phyloP scores from a whole-genome alignment of 2,113 vertebrate species.

The Panthera uncia region DNA sequence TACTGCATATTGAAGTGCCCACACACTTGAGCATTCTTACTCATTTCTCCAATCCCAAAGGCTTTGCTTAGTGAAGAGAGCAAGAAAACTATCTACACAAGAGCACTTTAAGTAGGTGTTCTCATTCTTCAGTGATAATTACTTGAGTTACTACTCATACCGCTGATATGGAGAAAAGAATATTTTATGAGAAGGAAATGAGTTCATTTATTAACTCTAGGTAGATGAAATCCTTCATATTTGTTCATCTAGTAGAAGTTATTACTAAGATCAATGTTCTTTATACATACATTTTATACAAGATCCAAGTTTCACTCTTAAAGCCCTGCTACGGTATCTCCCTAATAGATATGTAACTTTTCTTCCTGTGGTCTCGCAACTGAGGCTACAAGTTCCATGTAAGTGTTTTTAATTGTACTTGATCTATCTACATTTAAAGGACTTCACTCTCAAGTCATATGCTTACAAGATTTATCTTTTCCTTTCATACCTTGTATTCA shows the following conservation, averaged over 20 bases:
- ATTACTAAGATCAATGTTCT: background rate
- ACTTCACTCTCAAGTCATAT: slow-evolving; percentile 1
- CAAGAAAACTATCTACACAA: background rate
- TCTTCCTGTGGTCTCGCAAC: background rate
- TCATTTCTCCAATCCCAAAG: background rate
- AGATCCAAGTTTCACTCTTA: background rate
- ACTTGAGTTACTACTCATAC: background rate
- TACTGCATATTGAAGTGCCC: background rate
- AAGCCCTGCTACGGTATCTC: background rate
- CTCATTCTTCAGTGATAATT: background rate
- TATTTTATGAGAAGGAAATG: slow-evolving; percentile 21
- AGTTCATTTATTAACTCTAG: background rate
- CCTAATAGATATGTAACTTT: background rate
- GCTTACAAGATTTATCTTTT: slow-evolving; percentile 3
- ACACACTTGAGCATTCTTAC: background rate
- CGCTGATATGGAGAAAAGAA: background rate
- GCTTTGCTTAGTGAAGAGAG: background rate
- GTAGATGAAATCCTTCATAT: background rate
- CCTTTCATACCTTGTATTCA: slow-evolving; percentile 19
- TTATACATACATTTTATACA: background rate
- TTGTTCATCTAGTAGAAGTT: background rate
- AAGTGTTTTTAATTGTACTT: background rate
- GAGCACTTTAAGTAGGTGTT: background rate
- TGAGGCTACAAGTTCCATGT: background rate
- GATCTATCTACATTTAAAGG: background rate